These are phyloP conservation scores for Rhyacophila evoluta DNA, from an alignment of 2,888 invertebrate species.

Conservation along the genomic window DNA sequence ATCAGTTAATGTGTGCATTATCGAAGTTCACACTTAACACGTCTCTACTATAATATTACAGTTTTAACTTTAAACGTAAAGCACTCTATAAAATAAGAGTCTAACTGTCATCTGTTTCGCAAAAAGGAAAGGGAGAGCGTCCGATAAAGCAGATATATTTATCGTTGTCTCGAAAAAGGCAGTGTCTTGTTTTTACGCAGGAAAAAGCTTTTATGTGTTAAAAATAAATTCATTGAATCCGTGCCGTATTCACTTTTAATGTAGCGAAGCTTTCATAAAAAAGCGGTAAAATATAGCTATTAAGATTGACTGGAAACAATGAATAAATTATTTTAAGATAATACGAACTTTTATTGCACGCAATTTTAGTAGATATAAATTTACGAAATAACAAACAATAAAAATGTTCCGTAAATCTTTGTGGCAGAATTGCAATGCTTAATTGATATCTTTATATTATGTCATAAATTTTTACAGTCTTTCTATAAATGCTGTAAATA, in stretches of 20 bases:
- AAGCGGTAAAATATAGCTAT: not conserved
- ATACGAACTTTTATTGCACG: not conserved
- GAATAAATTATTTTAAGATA: conserved; percentile 6
- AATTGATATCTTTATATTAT: no score
- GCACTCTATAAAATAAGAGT: not conserved
- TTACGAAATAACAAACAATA: not conserved
- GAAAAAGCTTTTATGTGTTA: conserved; percentile 5
- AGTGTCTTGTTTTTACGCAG: not conserved
- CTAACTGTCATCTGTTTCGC: not conserved
- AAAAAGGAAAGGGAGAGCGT: not conserved
- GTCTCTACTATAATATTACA: no score
- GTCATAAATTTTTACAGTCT: no score
- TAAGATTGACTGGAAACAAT: conserved; percentile 20
- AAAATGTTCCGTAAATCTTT: not conserved
- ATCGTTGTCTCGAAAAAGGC: not conserved
- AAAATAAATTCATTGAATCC: not conserved
- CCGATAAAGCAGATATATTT: conserved; percentile 9
- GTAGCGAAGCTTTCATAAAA: not conserved
- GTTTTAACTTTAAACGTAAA: no score
- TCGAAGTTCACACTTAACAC: no score
- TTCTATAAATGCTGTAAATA: no score
- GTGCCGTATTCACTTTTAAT: not conserved
- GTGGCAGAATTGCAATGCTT: no score
- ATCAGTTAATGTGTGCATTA: no score
- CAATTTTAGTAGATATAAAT: not conserved